Evolutionary conservation across 1,140 invertebrate species (phyloP).

Genomic region (Trichonephila inaurata): DNA sequence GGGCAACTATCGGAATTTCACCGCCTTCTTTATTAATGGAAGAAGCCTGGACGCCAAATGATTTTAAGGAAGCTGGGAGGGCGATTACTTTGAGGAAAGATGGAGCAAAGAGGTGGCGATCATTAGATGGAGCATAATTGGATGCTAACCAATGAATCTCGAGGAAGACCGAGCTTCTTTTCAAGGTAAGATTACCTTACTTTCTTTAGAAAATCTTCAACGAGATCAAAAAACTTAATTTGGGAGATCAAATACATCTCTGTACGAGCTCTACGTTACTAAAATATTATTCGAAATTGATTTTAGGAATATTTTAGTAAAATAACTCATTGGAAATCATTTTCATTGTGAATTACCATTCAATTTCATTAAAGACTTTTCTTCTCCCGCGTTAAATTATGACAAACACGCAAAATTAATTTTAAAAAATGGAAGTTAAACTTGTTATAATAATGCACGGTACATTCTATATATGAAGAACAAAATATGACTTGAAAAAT

Average conservation of each 20-base stretch:
- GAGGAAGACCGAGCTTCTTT: not conserved
- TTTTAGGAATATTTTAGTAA: no score
- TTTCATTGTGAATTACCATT: no score
- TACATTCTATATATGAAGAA: no score
- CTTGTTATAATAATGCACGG: no score
- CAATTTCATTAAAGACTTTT: no score
- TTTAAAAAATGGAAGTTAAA: no score
- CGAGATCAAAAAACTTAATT: not conserved
- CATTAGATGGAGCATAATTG: constrained; percentile 9
- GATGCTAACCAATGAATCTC: not conserved
- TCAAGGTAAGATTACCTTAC: not conserved
- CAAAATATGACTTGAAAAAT: no score
- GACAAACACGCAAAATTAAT: no score
- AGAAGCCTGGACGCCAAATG: constrained; percentile 21
- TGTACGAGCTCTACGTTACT: not conserved
- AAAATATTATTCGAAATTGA: no score
- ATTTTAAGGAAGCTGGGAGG: constrained; percentile 11
- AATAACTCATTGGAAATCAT: no score
- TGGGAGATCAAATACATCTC: not conserved
- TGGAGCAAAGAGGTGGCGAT: not conserved
- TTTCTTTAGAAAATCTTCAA: not conserved
- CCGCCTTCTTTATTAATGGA: constrained; percentile 69
- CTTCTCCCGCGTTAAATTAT: no score
- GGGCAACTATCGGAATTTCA: constrained; percentile 12
- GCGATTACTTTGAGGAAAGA: constrained; percentile 15